Conservation (phyloP, 2,113 vertebrate genomes). For the Chascanopsetta lugubris region DNA sequence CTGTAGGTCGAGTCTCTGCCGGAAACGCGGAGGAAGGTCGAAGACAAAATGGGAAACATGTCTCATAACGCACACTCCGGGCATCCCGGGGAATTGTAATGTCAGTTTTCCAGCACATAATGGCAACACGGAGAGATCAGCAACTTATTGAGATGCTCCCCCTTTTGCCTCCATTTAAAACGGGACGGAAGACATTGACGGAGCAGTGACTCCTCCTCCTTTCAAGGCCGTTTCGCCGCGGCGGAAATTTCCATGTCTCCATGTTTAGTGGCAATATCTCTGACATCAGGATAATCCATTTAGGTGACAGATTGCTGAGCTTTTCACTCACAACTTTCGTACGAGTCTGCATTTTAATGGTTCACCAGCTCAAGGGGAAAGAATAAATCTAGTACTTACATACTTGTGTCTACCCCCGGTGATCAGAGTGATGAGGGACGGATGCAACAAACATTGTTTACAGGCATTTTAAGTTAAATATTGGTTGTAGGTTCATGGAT, state of each 20-base stretch:
- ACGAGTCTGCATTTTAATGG: constrained; percentile 64
- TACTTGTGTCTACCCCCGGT: constrained; percentile 5
- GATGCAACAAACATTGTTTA: constrained; percentile 1
- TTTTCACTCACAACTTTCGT: constrained; percentile 66
- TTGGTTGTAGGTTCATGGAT: no score
- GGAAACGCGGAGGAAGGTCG: constrained; percentile 21
- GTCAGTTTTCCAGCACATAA: constrained; percentile 23
- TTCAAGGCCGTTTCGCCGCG: constrained; percentile 42
- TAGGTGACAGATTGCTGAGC: constrained; percentile 74
- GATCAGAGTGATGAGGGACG: not conserved
- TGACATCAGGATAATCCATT: constrained; percentile 64
- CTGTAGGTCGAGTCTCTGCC: constrained; percentile 7
- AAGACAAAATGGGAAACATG: constrained; percentile 16
- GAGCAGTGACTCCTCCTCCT: constrained; percentile 42
- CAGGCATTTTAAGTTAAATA: no score
- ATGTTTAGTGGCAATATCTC: constrained; percentile 66
- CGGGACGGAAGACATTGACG: constrained; percentile 37
- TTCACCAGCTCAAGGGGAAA: constrained; percentile 17
- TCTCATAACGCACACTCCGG: not conserved
- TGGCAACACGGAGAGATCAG: constrained; percentile 8
- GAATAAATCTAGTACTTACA: constrained; percentile 29
- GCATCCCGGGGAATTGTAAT: not conserved
- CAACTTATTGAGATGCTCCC: constrained; percentile 21
- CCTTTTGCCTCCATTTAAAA: constrained; percentile 44
- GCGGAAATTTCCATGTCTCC: constrained; percentile 62